phyloP scores from a whole-genome alignment of 1,140 invertebrate genomes.

The Trichonephila clavata region DNA sequence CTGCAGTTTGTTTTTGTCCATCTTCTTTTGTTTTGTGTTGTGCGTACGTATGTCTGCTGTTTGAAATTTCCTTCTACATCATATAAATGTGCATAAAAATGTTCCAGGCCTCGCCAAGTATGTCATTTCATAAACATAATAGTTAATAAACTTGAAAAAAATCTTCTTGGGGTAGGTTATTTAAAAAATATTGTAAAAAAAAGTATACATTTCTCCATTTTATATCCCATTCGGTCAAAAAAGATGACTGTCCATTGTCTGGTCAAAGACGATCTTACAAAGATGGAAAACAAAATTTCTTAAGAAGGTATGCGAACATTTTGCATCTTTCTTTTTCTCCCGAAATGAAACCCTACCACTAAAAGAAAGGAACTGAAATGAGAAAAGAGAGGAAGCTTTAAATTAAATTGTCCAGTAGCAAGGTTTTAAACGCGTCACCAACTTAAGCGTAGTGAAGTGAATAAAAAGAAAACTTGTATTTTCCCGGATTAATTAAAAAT shows the following conservation, averaged over 20 bases:
- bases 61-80: too few relatives aligned
- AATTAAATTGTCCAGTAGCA: constrained; percentile 42
- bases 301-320: too few relatives aligned
- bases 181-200: too few relatives aligned
- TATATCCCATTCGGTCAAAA: neutral
- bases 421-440: constrained; percentile 65
- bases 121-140: too few relatives aligned
- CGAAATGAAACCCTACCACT: neutral
- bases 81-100: too few relatives aligned
- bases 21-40: too few relatives aligned
- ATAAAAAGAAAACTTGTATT: constrained; percentile 43
- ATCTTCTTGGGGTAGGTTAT: too few relatives aligned
- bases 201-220: neutral
- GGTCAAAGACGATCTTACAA: neutral
- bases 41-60: too few relatives aligned
- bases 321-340: neutral
- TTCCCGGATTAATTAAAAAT: constrained; percentile 51
- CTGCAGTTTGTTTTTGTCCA: too few relatives aligned
- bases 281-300: too few relatives aligned
- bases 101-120: too few relatives aligned
- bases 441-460: neutral
- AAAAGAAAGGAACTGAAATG: neutral
- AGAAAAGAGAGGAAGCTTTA: neutral
- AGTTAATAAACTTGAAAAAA: too few relatives aligned
- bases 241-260: neutral